Base-by-base conservation (phyloP, 2,797 vertebrate genomes). In the Falco naumanni region DNA sequence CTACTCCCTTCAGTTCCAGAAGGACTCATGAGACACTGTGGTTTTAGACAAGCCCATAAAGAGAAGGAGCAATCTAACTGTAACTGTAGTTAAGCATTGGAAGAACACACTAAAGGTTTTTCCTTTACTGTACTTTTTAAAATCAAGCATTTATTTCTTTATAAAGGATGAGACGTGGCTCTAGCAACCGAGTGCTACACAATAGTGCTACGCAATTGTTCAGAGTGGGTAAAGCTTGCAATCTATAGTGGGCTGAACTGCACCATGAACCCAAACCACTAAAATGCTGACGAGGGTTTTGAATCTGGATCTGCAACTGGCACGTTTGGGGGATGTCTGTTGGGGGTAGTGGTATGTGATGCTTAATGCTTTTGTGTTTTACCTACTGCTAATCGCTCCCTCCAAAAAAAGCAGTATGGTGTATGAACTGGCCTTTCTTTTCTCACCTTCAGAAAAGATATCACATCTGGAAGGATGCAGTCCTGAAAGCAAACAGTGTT, bases 271-370 rank as follows among this genome's bases (percentile, higher is more conserved):
- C 54, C 54, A 51, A 56, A 66, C 29, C 48, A 15, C 54, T 71
- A 20, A 61, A 81, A 39, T 3, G 13, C 54, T 57, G 64, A 39
- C 66, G 9, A 34, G 47, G 33, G 28, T 14, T 39, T 65, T 56
- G n/a, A 48, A 29, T 50, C 79, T 84, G 50, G 17, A 20, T 31
- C 77, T 66, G 74, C 43, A 18, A 5, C 39, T 72, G 16, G 11
- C 37, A 53, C 4, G 0, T 48, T 21, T 31, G 65, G 69, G 45
- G 39, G 0, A 0, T 25, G 41, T 17, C 84, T 84, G 59, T 13
- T 56, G 20, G 12, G 66, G 54, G 45, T 14, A 26, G 41, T 6
- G 33, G 47, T 39, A 29, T 5, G 37, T n/a, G 68, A 76, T 65
- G 54, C 18, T 65, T 26, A 57, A 15, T 50, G 57, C 28, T 64